Conservation (phyloP, 1,140 invertebrate species). For the Micrasema longulum region DNA sequence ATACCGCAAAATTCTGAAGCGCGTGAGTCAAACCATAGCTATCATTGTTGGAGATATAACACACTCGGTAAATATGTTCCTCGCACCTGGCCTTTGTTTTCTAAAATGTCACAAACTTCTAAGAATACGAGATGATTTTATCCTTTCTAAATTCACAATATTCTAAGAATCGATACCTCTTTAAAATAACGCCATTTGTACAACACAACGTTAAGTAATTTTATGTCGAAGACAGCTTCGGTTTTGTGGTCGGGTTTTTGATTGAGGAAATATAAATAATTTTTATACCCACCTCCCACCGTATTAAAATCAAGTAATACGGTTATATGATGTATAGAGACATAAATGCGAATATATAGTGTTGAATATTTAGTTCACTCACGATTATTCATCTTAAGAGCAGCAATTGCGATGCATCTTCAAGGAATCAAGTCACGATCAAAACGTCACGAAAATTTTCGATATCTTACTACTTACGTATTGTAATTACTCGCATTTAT, state of each 20-base stretch:
- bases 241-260: slow-evolving; percentile 3
- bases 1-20: too few relatives aligned
- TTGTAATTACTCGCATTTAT: too few relatives aligned
- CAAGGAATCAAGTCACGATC: slow-evolving; percentile 3
- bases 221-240: too few relatives aligned
- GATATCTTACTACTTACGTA: neutral
- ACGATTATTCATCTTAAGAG: slow-evolving; percentile 3
- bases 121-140: neutral
- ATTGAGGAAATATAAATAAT: slow-evolving; percentile 20
- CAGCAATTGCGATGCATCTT: neutral
- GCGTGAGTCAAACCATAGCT: too few relatives aligned
- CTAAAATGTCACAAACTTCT: neutral
- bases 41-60: neutral
- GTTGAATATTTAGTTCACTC: slow-evolving; percentile 11
- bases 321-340: neutral
- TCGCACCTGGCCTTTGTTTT: neutral
- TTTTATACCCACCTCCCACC: neutral
- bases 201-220: too few relatives aligned
- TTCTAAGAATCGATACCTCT: too few relatives aligned
- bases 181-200: too few relatives aligned
- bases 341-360: neutral
- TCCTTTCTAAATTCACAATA: neutral
- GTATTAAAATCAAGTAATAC: neutral
- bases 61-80: neutral
- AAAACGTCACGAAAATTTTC: slow-evolving; percentile 3